phyloP scores from a whole-genome alignment of 2,888 invertebrate species.

The Hirudinaria manillensis region DNA sequence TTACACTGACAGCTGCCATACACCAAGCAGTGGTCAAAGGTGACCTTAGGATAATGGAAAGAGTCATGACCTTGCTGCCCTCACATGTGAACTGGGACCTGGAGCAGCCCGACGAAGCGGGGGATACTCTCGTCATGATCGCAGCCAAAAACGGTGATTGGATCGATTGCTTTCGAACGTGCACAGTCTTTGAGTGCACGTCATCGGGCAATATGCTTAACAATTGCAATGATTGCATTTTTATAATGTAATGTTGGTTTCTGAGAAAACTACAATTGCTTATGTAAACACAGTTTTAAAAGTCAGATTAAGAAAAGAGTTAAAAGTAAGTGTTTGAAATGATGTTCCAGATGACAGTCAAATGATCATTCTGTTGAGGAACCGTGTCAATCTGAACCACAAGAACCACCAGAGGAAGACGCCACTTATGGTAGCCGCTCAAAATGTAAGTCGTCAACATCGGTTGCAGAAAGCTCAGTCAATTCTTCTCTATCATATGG shows the following conservation, averaged over 20 bases:
- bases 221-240: no score
- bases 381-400: slow-evolving; percentile 8
- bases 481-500: no score
- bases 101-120: background rate
- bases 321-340: no score
- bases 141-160: background rate
- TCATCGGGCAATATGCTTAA: no score
- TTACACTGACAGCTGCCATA: background rate
- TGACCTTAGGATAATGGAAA: slow-evolving; percentile 8
- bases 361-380: background rate
- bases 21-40: background rate
- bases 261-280: no score
- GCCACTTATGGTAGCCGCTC: background rate
- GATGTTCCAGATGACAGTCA: background rate
- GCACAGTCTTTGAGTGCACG: no score
- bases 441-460: no score
- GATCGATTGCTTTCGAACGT: no score
- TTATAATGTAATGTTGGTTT: no score
- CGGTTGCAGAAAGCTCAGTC: no score
- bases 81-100: background rate
- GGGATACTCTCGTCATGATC: slow-evolving; percentile 5
- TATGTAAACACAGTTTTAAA: no score
- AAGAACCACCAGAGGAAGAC: background rate
- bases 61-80: background rate
- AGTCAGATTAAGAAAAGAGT: no score